A percentile compares a stretch with the other conserved stretches of the same genome.
Conservation (phyloP, 2,797 vertebrate species). For the Odontamblyopus rebecca region DNA sequence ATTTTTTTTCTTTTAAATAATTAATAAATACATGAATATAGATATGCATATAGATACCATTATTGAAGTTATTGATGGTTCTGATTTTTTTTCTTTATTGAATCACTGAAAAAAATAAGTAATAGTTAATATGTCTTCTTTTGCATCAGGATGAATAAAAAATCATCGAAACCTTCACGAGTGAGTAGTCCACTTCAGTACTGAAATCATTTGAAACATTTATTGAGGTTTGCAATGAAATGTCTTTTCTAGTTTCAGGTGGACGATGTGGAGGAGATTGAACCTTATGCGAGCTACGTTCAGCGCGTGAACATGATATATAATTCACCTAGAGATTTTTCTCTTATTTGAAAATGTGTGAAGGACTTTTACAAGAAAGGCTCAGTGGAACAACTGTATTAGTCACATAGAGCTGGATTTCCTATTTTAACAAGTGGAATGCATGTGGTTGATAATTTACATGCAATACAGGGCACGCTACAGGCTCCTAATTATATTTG, state of each 20-base stretch:
- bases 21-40: too few species aligned
- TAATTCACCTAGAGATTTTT: conserved; percentile 65
- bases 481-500: neutral
- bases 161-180: conserved; percentile 49
- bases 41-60: too few species aligned
- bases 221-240: neutral
- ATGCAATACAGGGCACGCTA: neutral
- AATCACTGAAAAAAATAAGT: neutral
- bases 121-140: neutral
- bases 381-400: neutral
- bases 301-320: conserved; percentile 82
- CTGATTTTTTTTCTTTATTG: neutral
- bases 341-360: conserved; percentile 16
- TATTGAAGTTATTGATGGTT: neutral
- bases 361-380: too few species aligned
- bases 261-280: conserved; percentile 73
- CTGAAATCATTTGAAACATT: neutral
- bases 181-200: conserved; percentile 42
- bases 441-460: neutral
- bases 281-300: conserved; percentile 78
- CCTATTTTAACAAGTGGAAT: neutral
- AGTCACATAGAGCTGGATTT: neutral
- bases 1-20: too few species aligned
- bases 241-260: conserved; percentile 36
- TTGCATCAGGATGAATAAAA: neutral